Evolutionary conservation across 2,113 vertebrate genomes (phyloP).

Genomic region (Hippotragus niger): DNA sequence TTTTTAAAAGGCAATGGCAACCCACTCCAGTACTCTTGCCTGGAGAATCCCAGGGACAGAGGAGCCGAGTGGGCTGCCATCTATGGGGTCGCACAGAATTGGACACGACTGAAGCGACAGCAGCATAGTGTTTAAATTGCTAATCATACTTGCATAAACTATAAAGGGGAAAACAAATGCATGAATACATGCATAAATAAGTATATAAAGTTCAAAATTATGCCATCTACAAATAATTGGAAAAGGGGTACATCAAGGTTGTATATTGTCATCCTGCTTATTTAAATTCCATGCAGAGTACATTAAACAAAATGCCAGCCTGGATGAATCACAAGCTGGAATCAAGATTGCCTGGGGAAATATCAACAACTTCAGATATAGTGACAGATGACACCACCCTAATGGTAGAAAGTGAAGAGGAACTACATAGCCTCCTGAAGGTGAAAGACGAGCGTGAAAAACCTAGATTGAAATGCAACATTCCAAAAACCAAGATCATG

Average conservation of each 20-base stretch:
- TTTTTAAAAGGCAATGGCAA: neutral
- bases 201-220: neutral
- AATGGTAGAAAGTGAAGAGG: neutral
- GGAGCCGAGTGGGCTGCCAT: too few species aligned
- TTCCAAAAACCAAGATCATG: neutral
- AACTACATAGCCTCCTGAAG: neutral
- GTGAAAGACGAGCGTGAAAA: neutral
- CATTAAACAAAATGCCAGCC: neutral
- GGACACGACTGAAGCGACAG: neutral
- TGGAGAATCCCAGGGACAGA: too few species aligned
- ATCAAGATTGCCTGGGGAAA: neutral
- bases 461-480: neutral
- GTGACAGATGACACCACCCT: neutral
- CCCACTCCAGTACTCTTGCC: too few species aligned
- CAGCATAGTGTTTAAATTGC: neutral
- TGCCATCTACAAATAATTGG: neutral
- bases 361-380: neutral
- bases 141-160: neutral
- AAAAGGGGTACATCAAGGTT: neutral
- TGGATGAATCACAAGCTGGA: neutral
- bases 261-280: neutral
- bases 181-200: neutral
- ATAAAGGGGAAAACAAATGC: neutral
- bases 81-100: too few species aligned
- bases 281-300: neutral